Base-by-base conservation (phyloP, 2,797 vertebrate genomes). In the Mormyrops boulengeri region DNA sequence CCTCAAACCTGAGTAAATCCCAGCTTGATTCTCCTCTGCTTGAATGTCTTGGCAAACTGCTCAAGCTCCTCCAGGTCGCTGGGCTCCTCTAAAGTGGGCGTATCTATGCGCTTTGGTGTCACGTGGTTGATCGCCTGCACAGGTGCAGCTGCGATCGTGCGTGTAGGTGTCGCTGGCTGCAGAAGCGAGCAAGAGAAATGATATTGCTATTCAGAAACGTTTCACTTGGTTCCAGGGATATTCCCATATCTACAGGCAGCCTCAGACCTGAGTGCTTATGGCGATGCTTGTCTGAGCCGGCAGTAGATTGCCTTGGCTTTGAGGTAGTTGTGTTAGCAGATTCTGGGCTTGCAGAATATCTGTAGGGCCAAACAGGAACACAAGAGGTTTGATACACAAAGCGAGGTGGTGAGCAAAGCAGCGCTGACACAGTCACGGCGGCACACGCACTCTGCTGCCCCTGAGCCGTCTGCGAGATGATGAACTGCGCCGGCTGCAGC, bases 1-100 rank as follows among this genome's bases (percentile, higher is more conserved):
- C 2, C 8, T 17, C 34, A 4, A 52, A 97, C 97, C 97, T 97
- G 97, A 96, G 97, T 97, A 95, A 97, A 97, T 94, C 97, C 97
- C 91, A 97, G 96, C 95, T 97, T 97, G 95, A 97, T 97, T 91
- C 97, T 95, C 94, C 97, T 97, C 95, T 97, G 97, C 94, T 97
- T 97, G 94, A 97, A 97, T 91, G 95, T 96, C 96, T 97, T 97
- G 93, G 97, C 97, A 95, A 97, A 97, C 91, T 97, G 96, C 95
- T 97, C 97, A 91, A 97, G 96, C 94, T 97, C 97, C 96, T 97
- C 97, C 92, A 97, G 96, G 94, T 97, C 97, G 93, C 96, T 97
- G 94, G 97, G 96, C 93, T 97, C 97, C 93, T 97, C 97, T 95
- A 97, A 94, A 94, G 95, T 96, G 91, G 96, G 95, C 90, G 95